Evolutionary conservation across 2,797 vertebrate species (phyloP).

Genomic region (Botia almorhae): DNA sequence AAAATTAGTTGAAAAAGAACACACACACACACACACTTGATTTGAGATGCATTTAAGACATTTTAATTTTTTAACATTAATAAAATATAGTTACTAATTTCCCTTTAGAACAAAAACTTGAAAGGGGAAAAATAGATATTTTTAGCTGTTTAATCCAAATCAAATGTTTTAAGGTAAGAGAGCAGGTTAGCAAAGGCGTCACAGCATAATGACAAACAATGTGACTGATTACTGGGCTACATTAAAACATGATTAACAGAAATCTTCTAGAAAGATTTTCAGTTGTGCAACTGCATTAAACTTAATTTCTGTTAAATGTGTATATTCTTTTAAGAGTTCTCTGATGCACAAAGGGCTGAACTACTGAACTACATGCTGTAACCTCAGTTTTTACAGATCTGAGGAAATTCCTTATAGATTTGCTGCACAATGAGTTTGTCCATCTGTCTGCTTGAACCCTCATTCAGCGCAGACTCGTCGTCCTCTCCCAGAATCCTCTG

Average conservation of each 20-base stretch:
- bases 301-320: too few relatives aligned
- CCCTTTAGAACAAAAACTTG: conserved; percentile 45
- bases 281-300: too few relatives aligned
- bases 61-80: conserved; percentile 61
- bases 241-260: too few relatives aligned
- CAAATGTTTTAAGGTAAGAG: background rate
- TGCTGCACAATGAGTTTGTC: conserved; percentile 94
- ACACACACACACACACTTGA: background rate
- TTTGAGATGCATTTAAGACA: conserved; percentile 43
- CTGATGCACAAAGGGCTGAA: background rate
- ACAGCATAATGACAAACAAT: too few relatives aligned
- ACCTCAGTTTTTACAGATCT: conserved; percentile 73
- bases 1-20: background rate
- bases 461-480: conserved; percentile 71
- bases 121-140: conserved; percentile 79
- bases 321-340: too few relatives aligned
- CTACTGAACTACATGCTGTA: background rate
- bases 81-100: conserved; percentile 60
- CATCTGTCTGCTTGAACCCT: conserved; percentile 89
- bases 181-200: background rate
- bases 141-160: conserved; percentile 21
- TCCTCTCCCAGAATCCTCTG: conserved; percentile 91
- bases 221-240: too few relatives aligned
- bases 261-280: too few relatives aligned
- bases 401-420: conserved; percentile 93